Base-by-base conservation (phyloP, 1,140 invertebrate genomes). In the Diorhabda sublineata region DNA sequence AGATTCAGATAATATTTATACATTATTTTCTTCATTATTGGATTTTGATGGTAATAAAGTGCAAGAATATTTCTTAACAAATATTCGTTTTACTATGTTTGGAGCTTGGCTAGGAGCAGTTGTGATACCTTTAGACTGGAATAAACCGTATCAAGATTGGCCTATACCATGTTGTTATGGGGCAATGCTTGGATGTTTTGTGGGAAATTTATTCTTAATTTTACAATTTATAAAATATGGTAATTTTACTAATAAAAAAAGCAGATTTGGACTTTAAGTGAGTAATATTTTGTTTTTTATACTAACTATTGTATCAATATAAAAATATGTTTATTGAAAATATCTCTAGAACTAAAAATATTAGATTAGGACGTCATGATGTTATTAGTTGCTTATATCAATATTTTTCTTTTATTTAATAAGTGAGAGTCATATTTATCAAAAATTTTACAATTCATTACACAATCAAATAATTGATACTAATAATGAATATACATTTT, bases 101-200 rank as follows among this genome's bases (percentile, higher is more conserved):
- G 94, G 95, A n/a, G 88, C 93, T 7, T 97, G 94, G 94, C 75
- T 92, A 5, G 93, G 94, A 11, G 92, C 93, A 42, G 86, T 93
- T 71, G 89, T 93, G 1, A 94, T 97, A 69, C 95, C 95, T 42
- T 81, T 98, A 7, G 95, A 98, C 80, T 98, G 95, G 95, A 92
- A 97, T 80, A 85, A 90, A 69, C 90, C 92, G 1, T 98, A 94
- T 94, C 94, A 92, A 82, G 82, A 80, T 64, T 94, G 92, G 92
- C 92, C 92, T 1, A 88, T 92, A 74, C 90, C 92, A 4, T 92
- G 90, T 76, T 85, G 87, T 66, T 81, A 88, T 5, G 91, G 91
- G 62, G 87, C 90, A n/a, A 75, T 92, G 4, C 69, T 87, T 66
- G 91, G 90, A 3, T 89, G 86, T 71, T 80, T 86, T 11, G 11